Evolutionary conservation across 2,797 vertebrate genomes (phyloP).

Genomic region (Lates japonicus): DNA sequence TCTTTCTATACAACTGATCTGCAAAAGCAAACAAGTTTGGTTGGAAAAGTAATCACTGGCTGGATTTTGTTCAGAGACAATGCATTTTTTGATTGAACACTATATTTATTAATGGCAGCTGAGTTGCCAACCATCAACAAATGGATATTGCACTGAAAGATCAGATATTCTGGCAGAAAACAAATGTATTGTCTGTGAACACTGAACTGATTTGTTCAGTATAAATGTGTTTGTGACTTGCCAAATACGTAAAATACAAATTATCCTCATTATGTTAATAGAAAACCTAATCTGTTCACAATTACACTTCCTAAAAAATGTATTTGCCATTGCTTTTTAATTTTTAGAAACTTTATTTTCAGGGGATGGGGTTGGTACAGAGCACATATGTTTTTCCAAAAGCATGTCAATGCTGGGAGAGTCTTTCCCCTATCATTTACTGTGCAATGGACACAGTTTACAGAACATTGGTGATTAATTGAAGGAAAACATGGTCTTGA

Average conservation of each 20-base stretch:
- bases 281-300: background rate
- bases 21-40: background rate
- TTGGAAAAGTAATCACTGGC: background rate
- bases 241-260: background rate
- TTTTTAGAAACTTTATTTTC: no score
- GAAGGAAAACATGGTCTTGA: constrained; percentile 16
- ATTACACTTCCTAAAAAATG: background rate
- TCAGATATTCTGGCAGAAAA: background rate
- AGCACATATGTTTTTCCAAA: background rate
- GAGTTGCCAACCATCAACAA: background rate
- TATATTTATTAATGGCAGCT: background rate
- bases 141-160: background rate
- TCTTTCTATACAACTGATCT: background rate
- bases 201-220: background rate
- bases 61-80: background rate
- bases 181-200: background rate
- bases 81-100: background rate
- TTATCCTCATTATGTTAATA: background rate
- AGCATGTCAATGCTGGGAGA: background rate
- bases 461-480: constrained; percentile 2
- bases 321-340: background rate
- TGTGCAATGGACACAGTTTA: background rate
- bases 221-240: background rate
- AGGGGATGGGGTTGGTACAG: background rate
- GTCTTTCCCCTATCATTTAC: background rate